Base-by-base conservation (phyloP, 2,888 invertebrate genomes). In the Xestia c-nigrum region DNA sequence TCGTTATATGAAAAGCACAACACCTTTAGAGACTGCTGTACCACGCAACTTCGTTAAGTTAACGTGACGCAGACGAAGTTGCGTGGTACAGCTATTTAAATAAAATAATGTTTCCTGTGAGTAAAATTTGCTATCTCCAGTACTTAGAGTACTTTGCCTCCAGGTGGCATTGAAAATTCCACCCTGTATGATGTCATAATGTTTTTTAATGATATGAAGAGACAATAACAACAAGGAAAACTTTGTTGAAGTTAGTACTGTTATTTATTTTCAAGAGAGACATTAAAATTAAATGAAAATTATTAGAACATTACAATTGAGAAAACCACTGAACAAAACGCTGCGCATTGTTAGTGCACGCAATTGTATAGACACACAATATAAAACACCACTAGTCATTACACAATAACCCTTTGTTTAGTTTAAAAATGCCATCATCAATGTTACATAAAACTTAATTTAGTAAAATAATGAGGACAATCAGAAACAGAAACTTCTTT, bases 211-310 rank as follows among this genome's bases (percentile, higher is more conserved):
- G 0, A 24, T 59, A 59, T 7, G 16, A 59, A 59, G 5, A 12
- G 12, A 59, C 3, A 59, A 16, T 19, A 5, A 9, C 7, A 38
- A 61, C 19, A 46, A 9, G 19, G 0, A 47, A 24, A 38, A 47
- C 10, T 16, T 55, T n/a, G 1, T 19, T 55, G n/a, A 55, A 24
- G 31, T 21, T 43, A 21, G 24, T n/a, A 19, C 12, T 19, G 6
- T 19, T 2, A 40, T 76, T 55, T 57, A 75, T 67, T 76, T 43
- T 67, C n/a, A 77, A 31, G 6, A 21, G 0, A 47, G 5, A 43
- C 16, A 14, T 21, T 16, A 47, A 31, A n/a, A 38, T 14, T n/a
- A 7, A 46, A n/a, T 4, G 5, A 65, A 24, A 31, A 10, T 50
- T 31, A 43, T 31, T 50, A 12, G 65, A 47, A 77, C 12, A 67